These are phyloP conservation scores for Halcyon malimbica DNA, from an alignment of 2,113 vertebrate genomes.

Conservation along the genomic window DNA sequence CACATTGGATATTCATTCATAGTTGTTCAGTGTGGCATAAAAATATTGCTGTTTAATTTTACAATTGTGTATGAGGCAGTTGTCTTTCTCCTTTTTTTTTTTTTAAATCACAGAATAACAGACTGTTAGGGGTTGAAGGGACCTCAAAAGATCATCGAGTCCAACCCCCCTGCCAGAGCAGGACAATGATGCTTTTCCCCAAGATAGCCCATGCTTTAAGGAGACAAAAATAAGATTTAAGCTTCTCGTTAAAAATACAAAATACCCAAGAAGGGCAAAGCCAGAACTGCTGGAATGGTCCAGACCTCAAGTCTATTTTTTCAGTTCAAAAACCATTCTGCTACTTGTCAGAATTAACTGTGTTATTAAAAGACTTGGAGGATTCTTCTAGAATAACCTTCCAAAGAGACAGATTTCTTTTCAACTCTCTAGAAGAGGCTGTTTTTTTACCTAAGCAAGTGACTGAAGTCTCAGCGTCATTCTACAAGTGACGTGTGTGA, in stretches of 20 bases:
- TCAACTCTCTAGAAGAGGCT: background rate
- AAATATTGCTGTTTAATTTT: background rate
- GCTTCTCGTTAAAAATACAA: background rate
- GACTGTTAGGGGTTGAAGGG: too few relatives aligned
- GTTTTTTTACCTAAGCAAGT: background rate
- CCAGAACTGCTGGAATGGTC: background rate
- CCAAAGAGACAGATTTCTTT: background rate
- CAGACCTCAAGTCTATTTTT: background rate
- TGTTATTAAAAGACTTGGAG: background rate
- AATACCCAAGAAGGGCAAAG: background rate
- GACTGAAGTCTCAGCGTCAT: background rate
- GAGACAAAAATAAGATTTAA: background rate
- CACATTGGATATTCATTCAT: background rate
- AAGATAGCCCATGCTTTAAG: background rate
- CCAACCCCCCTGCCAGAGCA: too few relatives aligned
- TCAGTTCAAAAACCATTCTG: background rate
- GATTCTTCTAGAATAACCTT: background rate
- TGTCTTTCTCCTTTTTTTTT: background rate
- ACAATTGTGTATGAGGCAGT: background rate
- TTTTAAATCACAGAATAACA: background rate
- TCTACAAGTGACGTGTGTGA: fast-evolving
- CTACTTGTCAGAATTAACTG: background rate
- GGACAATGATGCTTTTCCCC: background rate
- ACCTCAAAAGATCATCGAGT: too few relatives aligned
- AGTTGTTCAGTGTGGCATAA: background rate